Base-by-base conservation (phyloP, 1,140 invertebrate genomes). In the Brachionus paranguensis region DNA sequence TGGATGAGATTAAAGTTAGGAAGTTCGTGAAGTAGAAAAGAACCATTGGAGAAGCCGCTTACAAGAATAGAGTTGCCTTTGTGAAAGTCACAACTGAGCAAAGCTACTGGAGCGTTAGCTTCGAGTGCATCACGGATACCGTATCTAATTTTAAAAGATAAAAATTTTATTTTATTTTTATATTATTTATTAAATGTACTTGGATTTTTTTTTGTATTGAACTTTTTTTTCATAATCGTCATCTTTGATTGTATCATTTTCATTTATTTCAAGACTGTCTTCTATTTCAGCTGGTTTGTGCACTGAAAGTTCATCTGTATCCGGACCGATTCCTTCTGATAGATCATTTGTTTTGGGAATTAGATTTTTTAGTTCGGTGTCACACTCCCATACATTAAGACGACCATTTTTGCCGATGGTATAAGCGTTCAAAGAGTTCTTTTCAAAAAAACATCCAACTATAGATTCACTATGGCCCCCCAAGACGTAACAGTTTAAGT, bases 1-100 rank as follows among this genome's bases (percentile, higher is more conserved):
- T 98, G 95, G 81, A 98, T 95, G 79, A 96, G 89, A 88, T 93
- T 96, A 27, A 95, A 94, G 50, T 96, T 94, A 6, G 96, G 96
- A 90, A 98, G 92, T 89, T 98, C 95, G 86, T 97, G 94, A 0
- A 99, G 90, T 86, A 94, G 93, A 90, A 98, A 98, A 14, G 92
- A 89, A 8, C 95, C 95, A 87, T 92, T 93, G 37, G 91, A 92
- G 86, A 94, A 96, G 8, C 94, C 94, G 81, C 93, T 92, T 1
- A 96, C 93, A 50, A 98, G 90, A 78, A 98, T 92, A 87, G 93
- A 93, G 11, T 92, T 93, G 7, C 91, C 88, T 85, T 92, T 92
- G 88, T 97, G 94, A 88, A 95, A 97, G 43, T 93, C 93, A 93
- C 93, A 64, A 93, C 91, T 64, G 84, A 47, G 24, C 41, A 81